Percentiles rank a stretch among this genome's conserved stretches.
These are phyloP conservation scores for Sciurus vulgaris DNA, from an alignment of 2,797 vertebrate genomes.

Conservation along the genomic window DNA sequence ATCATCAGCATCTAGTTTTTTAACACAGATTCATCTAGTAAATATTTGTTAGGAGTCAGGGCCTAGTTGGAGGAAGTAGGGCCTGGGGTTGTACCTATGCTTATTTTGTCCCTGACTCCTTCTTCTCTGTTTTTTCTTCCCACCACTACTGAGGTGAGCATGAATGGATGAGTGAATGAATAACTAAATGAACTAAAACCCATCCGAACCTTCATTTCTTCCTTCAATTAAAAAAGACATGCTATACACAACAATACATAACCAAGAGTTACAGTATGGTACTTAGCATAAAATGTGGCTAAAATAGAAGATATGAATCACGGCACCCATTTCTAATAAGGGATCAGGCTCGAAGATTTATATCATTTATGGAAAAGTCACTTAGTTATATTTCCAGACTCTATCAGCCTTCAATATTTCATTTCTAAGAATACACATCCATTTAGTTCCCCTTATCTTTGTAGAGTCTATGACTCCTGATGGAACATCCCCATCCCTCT, in stretches of 20 bases:
- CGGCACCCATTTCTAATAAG: not conserved
- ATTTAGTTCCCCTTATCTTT: not conserved
- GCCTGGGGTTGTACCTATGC: no score
- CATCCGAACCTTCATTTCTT: not conserved
- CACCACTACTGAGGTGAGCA: not conserved
- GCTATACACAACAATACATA: not conserved
- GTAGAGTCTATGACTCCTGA: not conserved
- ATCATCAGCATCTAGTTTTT: not conserved
- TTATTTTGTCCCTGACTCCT: no score
- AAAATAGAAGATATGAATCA: not conserved
- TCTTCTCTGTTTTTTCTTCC: no score
- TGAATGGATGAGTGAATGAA: not conserved
- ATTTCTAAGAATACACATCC: not conserved
- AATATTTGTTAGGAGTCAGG: not conserved
- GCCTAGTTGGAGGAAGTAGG: no score
- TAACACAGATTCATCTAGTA: not conserved
- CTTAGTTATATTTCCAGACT: not conserved
- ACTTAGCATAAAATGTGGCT: not conserved
- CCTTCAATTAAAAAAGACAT: not conserved
- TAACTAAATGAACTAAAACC: not conserved
- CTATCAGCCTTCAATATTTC: not conserved
- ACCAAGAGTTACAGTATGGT: not conserved
- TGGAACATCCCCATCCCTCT: not conserved
- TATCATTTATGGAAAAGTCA: not conserved
- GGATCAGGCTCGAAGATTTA: not conserved